Conservation (phyloP, 2,797 vertebrate genomes). For the Oreochromis grahami region DNA sequence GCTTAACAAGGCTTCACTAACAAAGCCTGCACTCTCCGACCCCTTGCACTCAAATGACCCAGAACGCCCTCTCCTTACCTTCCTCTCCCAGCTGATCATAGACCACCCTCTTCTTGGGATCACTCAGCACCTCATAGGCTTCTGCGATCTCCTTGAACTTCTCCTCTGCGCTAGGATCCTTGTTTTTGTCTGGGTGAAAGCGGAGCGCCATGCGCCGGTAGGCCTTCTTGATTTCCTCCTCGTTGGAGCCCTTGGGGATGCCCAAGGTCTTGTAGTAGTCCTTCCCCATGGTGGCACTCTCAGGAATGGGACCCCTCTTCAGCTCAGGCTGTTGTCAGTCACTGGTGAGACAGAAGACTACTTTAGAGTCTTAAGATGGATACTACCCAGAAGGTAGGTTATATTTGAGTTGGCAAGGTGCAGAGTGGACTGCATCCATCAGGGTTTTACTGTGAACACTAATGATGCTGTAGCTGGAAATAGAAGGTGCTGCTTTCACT, state of each 20-base stretch:
- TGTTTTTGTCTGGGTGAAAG: constrained; percentile 98
- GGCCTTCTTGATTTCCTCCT: constrained; percentile 98
- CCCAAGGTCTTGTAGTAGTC: constrained; percentile 98
- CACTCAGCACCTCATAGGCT: constrained; percentile 97
- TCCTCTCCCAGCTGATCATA: constrained; percentile 98
- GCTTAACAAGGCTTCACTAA: constrained; percentile 10
- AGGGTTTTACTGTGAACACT: not conserved
- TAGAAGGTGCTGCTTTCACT: constrained; percentile 18
- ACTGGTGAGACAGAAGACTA: constrained; percentile 34
- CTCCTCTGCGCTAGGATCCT: constrained; percentile 91
- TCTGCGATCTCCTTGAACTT: constrained; percentile 98
- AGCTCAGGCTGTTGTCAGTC: constrained; percentile 39
- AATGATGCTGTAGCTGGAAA: not conserved
- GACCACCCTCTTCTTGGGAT: constrained; percentile 93
- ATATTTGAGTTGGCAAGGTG: constrained; percentile 28
- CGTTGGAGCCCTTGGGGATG: constrained; percentile 89
- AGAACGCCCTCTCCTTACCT: constrained; percentile 78
- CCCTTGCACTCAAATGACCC: not conserved
- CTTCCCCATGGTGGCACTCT: constrained; percentile 87
- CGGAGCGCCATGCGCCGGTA: constrained; percentile 97
- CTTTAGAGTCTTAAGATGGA: not conserved
- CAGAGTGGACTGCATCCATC: not conserved
- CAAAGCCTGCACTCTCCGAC: not conserved
- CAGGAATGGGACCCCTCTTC: constrained; percentile 24
- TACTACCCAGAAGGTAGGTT: not conserved